Base-by-base conservation (phyloP, 1,140 invertebrate species). In the Neodiprion pinetum region DNA sequence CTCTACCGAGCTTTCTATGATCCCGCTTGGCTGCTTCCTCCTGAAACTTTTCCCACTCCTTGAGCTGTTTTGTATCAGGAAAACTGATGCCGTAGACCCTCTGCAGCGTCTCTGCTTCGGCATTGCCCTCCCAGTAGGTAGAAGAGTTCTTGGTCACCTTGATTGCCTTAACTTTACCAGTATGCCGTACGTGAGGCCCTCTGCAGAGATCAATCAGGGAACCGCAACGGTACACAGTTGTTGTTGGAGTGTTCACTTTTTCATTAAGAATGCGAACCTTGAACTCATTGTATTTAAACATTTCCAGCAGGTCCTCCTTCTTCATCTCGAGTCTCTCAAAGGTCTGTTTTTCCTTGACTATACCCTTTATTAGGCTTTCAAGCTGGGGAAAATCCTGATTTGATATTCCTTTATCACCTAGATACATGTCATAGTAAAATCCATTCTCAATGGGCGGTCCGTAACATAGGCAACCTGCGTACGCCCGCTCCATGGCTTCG, bases 11-110 rank as follows among this genome's bases (percentile, higher is more conserved):
- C 89, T 99, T 99, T 69, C 98, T 91, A 85, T 99, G 98, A 89
- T 99, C 98, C 75, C 98, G 90, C 85, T 99, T 99, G 0, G 98
- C 98, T 1, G 99, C 99, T 87, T 99, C 98, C 84, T 99, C 98
- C 87, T 99, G 97, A 77, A 99, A 93, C 75, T 95, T 94, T 82
- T 99, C 95, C 98, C 98, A 99, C 86, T 99, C 98, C 85, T 99
- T 99, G 72, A 99, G 84, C 84, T 98, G 97, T 83, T 99, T 99
- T 1, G 91, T 90, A 83, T 99, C 98, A 0, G 98, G 98, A 85
- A 99, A 99, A 49, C 97, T 99, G 71, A 99, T 99, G 4, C 98
- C 98, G 86, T 99, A 99, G 7, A 99, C 90, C 74, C 98, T 91
- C 86, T 99, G 98, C 7, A 99, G 86, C 0, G 93, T 93, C 87